phyloP scores from a whole-genome alignment of 2,888 invertebrate genomes.

The Cryptocheilus praepositus region DNA sequence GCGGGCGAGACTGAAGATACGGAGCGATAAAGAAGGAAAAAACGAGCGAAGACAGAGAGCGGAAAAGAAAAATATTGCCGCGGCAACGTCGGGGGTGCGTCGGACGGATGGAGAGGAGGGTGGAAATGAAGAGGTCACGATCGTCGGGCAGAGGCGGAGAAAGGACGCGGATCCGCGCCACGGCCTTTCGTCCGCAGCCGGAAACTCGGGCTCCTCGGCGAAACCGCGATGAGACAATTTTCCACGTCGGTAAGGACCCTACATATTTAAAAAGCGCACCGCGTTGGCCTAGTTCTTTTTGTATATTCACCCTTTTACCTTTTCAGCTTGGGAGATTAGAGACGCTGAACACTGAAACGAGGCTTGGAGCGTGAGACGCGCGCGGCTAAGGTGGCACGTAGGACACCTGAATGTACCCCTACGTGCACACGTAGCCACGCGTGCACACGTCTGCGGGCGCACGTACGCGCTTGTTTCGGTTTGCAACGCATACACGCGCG shows the following conservation, averaged over 20 bases:
- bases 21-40: conserved; percentile 2
- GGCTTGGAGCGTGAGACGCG: too few species aligned
- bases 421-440: not conserved
- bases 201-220: conserved; percentile 13
- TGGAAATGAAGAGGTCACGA: conserved; percentile 36
- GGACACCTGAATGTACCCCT: too few species aligned
- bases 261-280: conserved; percentile 25
- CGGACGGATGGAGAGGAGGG: not conserved
- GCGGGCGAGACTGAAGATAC: conserved; percentile 2
- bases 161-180: conserved; percentile 9
- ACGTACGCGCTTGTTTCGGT: conserved; percentile 24
- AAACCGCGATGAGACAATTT: conserved; percentile 26
- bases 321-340: conserved; percentile 36
- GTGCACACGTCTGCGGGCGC: not conserved
- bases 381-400: too few species aligned
- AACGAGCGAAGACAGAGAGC: conserved; percentile 6
- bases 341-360: conserved; percentile 21
- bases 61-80: conserved; percentile 29
- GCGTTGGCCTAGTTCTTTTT: conserved; percentile 46
- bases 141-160: conserved; percentile 6
- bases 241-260: conserved; percentile 15
- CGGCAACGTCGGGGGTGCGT: not conserved
- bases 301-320: conserved; percentile 27
- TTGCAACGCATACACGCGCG: not conserved
- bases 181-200: conserved; percentile 1